Evolutionary conservation across 2,113 vertebrate genomes (phyloP).

Genomic region (Cyprinodon tularosa): DNA sequence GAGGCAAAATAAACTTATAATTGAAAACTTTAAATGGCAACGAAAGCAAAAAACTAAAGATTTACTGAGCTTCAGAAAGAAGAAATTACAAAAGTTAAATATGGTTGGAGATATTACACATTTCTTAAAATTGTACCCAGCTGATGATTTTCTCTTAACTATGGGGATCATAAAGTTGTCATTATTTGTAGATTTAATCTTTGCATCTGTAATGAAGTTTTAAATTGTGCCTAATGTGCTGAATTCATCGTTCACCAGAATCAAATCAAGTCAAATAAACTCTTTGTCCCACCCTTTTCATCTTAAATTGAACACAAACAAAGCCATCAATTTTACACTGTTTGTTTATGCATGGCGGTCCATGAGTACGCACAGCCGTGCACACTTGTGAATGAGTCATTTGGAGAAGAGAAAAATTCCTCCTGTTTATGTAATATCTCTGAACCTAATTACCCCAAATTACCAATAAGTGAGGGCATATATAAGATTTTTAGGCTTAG

Average conservation of each 20-base stretch:
- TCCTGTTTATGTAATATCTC: slow-evolving; percentile 22
- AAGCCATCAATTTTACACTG: slow-evolving; percentile 44
- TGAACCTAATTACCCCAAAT: slow-evolving; percentile 44
- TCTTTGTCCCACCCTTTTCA: slow-evolving; percentile 17
- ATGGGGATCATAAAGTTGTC: background rate
- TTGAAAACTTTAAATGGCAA: background rate
- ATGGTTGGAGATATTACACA: background rate
- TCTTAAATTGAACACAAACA: slow-evolving; percentile 74
- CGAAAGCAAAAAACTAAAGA: background rate
- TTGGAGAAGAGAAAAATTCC: slow-evolving; percentile 50
- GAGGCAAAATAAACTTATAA: background rate
- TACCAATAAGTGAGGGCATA: background rate
- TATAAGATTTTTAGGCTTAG: background rate
- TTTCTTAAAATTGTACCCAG: background rate
- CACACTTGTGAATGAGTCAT: slow-evolving; percentile 55
- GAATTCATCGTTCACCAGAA: slow-evolving; percentile 45
- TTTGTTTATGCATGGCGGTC: slow-evolving; percentile 53
- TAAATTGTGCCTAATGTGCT: slow-evolving; percentile 34
- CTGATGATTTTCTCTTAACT: slow-evolving; percentile 9
- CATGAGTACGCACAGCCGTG: slow-evolving; percentile 2
- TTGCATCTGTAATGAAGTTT: slow-evolving; percentile 13
- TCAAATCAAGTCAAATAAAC: slow-evolving; percentile 65
- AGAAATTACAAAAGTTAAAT: background rate
- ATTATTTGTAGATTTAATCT: slow-evolving; percentile 38
- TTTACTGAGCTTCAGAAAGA: no score